Conservation (phyloP, 2,113 vertebrate genomes). For the Physeter macrocephalus region DNA sequence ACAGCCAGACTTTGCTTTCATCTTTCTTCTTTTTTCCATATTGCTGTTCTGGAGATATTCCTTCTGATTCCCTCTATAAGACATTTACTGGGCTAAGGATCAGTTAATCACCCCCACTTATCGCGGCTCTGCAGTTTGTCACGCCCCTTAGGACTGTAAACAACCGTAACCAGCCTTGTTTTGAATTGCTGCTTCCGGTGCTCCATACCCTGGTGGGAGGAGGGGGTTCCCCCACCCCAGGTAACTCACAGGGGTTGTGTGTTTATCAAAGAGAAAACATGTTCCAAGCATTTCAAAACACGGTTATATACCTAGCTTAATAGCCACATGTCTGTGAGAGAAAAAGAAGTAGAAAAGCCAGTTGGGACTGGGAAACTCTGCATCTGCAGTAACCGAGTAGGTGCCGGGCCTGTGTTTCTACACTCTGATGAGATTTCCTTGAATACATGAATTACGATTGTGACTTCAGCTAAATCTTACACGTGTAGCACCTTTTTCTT, state of each 20-base stretch:
- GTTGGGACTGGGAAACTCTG: background rate
- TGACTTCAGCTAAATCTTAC: background rate
- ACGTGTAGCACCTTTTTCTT: background rate
- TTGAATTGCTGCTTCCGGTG: background rate
- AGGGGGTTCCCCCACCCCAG: background rate
- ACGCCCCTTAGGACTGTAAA: background rate
- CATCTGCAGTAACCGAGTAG: accelerated
- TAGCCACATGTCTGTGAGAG: background rate
- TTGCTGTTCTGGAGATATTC: background rate
- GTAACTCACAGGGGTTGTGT: background rate
- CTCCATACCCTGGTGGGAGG: accelerated
- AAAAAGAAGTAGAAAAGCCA: background rate
- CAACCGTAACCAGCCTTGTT: background rate
- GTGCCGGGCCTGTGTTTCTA: background rate
- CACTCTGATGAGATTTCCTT: background rate
- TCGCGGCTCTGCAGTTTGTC: background rate
- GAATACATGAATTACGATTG: background rate
- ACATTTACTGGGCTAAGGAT: background rate
- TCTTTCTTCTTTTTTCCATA: background rate
- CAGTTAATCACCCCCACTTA: background rate
- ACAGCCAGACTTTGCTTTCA: background rate
- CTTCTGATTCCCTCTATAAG: background rate
- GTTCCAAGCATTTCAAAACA: background rate
- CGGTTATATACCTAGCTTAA: background rate
- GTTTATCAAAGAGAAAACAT: background rate